phyloP scores from a whole-genome alignment of 2,113 vertebrate species.

The Corythoichthys intestinalis region DNA sequence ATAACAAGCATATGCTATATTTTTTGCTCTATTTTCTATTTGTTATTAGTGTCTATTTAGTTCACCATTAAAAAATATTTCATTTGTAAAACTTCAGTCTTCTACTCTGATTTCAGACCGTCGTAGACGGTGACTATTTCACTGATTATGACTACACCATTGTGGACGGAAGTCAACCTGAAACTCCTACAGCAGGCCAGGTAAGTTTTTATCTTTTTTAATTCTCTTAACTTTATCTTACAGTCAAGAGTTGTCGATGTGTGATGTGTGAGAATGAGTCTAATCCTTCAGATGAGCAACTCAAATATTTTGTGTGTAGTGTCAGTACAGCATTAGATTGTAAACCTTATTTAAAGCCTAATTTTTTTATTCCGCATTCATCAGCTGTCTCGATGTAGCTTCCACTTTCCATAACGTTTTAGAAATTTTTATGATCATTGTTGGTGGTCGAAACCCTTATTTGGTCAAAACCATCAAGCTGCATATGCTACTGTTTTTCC shows the following conservation, averaged over 20 bases:
- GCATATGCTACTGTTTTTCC: slow-evolving; percentile 16
- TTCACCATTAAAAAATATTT: neutral
- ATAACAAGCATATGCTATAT: too few relatives aligned
- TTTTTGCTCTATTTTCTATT: neutral
- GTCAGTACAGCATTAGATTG: neutral
- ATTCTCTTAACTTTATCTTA: neutral
- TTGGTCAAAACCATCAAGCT: slow-evolving; percentile 28
- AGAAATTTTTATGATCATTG: slow-evolving; percentile 13
- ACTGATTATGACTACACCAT: slow-evolving; percentile 78
- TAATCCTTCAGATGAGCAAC: neutral
- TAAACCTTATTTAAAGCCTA: neutral
- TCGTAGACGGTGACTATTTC: slow-evolving; percentile 77
- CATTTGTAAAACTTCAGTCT: neutral
- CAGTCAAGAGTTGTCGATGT: neutral
- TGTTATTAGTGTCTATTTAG: neutral
- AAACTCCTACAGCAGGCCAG: slow-evolving; percentile 76
- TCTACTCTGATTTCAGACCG: slow-evolving; percentile 67
- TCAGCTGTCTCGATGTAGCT: neutral
- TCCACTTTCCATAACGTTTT: slow-evolving; percentile 12
- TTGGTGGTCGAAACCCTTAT: slow-evolving; percentile 18
- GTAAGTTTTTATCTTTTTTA: slow-evolving; percentile 61
- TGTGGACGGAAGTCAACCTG: slow-evolving; percentile 76
- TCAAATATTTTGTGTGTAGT: neutral
- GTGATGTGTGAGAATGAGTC: neutral
- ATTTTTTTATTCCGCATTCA: slow-evolving; percentile 1